phyloP scores from a whole-genome alignment of 2,113 vertebrate species.

The Chaetorhynchus papuensis region DNA sequence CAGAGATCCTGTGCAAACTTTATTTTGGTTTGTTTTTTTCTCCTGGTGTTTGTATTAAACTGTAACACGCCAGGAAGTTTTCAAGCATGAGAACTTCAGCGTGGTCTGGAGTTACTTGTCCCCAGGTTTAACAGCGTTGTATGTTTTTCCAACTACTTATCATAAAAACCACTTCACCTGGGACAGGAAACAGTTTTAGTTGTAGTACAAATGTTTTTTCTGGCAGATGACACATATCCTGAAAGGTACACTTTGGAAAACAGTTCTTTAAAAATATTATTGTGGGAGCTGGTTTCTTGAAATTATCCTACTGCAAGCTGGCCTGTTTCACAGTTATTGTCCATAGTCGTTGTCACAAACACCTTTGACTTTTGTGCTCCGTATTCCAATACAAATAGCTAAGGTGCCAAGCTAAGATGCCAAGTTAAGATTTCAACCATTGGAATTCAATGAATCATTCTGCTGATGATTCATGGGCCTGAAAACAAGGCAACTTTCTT shows the following conservation, averaged over 20 bases:
- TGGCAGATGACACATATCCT: slow-evolving; percentile 10
- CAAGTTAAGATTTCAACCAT: background rate
- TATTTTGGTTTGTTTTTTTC: background rate
- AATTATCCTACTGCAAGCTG: background rate
- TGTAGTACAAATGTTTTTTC: slow-evolving; percentile 39
- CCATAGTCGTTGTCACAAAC: background rate
- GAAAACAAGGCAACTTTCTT: slow-evolving; percentile 47
- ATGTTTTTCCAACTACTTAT: slow-evolving; percentile 42
- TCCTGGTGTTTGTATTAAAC: background rate
- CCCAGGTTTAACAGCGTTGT: slow-evolving; percentile 1
- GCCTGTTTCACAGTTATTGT: background rate
- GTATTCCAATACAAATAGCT: background rate
- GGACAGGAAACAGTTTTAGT: slow-evolving; percentile 15
- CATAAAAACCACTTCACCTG: slow-evolving; percentile 42
- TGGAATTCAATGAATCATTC: slow-evolving; percentile 2
- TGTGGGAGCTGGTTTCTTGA: background rate
- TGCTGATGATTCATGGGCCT: background rate
- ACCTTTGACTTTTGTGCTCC: background rate
- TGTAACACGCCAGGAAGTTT: background rate
- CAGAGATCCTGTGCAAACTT: background rate
- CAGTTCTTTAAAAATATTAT: slow-evolving; percentile 28
- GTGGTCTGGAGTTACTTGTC: background rate
- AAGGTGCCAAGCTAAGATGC: background rate
- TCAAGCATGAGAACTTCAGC: background rate
- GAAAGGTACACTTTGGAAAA: slow-evolving; percentile 20